A percentile compares a stretch with the other conserved stretches of the same genome.
Conservation (phyloP, 2,797 vertebrate species). For the Pogoniulus pusillus region DNA sequence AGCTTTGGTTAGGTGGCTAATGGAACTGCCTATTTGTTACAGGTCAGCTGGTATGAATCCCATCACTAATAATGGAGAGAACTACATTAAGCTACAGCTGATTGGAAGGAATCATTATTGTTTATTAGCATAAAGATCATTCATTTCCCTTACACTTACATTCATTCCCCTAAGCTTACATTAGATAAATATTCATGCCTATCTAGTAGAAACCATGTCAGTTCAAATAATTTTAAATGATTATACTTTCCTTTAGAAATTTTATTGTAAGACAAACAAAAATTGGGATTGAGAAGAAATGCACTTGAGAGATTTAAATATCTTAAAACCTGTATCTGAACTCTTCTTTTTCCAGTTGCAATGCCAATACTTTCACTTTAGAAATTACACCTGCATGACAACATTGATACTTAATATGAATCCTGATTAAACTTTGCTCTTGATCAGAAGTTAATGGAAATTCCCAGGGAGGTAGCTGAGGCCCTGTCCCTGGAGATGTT, state of each 20-base stretch:
- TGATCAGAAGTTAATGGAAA: not conserved
- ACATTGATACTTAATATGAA: not conserved
- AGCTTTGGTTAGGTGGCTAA: slow-evolving; percentile 21
- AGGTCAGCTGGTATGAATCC: slow-evolving; percentile 54
- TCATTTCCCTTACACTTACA: slow-evolving; percentile 12
- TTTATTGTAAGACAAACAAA: not conserved
- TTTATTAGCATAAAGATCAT: slow-evolving; percentile 51
- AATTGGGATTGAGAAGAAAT: not conserved
- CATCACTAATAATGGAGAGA: slow-evolving; percentile 30
- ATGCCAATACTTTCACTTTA: not conserved
- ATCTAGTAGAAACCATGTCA: not conserved
- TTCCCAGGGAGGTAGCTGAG: too few relatives aligned
- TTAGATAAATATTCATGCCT: slow-evolving; percentile 13
- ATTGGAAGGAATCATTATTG: slow-evolving; percentile 35
- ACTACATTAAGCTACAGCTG: slow-evolving; percentile 33
- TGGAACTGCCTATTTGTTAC: slow-evolving; percentile 42
- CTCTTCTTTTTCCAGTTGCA: not conserved
- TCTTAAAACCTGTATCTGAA: not conserved
- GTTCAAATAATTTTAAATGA: slow-evolving; percentile 4
- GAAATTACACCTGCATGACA: not conserved
- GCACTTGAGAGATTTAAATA: not conserved
- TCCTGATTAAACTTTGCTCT: not conserved
- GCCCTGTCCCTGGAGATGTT: too few relatives aligned
- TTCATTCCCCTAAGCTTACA: not conserved
- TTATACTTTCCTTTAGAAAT: not conserved